Base-by-base conservation (phyloP, 2,113 vertebrate genomes). In the Leucosticte australis region DNA sequence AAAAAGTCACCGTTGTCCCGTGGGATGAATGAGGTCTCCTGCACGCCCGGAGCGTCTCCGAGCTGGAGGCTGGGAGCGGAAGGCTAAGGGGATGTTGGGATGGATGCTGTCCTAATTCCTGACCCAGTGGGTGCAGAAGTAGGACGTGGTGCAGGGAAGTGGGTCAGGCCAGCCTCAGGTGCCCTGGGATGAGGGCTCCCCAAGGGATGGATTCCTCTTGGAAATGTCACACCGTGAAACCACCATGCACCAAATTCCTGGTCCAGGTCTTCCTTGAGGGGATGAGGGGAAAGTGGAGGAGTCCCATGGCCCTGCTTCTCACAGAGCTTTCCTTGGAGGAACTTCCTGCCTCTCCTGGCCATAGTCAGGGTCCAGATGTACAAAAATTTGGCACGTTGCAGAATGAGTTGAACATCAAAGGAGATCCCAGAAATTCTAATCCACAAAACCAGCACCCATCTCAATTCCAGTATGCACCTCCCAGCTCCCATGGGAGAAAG, bases 91-190 rank as follows among this genome's bases (percentile, higher is more conserved):
- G 7, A 15, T 10, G 53, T 35, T 74, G 75, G 88, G 83, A 65
- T 80, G 92, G 65, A 39, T 30, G 75, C 10, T 56, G 89, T 11
- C 68, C 85, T 94, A 84, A 96, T 85, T 2, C 11, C 69, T 80
- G 89, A 62, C 44, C 35, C 52, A 35, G 77, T 4, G 41, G 87
- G 35, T 75, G 55, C 46, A 90, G 70, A 95, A 94, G 26, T 86
- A 59, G 95, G 95, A 77, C 57, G 0, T 37, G 70, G 84, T 4
- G 16, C 59, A 37, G 79, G 63, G 52, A 95, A 95, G 44, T 90
- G 91, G 93, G 95, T 92, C 93, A 95, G 46, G 46, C 26, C 59
- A 95, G 60, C 77, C 71, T 87, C 44, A 68, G 89, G 84, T 71
- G 79, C 49, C 81, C 83, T 4, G 2, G 47, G 37, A 46, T 1